These are phyloP conservation scores for Nebria ingens DNA, from an alignment of 1,140 invertebrate genomes.

Conservation along the genomic window DNA sequence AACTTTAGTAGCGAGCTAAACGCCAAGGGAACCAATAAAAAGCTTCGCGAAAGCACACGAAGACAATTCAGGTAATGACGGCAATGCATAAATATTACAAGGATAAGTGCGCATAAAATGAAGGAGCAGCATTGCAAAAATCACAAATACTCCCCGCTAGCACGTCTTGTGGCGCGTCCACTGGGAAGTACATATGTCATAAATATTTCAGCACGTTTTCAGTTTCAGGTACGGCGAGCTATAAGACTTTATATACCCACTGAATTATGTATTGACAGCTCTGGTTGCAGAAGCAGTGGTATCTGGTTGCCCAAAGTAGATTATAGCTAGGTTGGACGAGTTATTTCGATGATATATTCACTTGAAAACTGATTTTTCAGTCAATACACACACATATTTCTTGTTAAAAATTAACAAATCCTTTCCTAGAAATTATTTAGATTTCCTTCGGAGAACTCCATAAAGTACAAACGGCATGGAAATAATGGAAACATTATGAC, in stretches of 20 bases:
- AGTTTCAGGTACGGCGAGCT: background rate
- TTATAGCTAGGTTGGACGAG: background rate
- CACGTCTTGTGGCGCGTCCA: background rate
- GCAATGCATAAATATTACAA: conserved; percentile 6
- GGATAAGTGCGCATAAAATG: no score
- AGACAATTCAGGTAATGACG: conserved; percentile 1
- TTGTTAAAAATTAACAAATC: no score
- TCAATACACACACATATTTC: no score
- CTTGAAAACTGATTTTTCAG: background rate
- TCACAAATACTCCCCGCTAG: background rate
- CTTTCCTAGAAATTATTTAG: no score
- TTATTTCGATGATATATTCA: background rate
- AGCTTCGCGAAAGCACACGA: background rate
- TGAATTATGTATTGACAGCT: conserved; percentile 8
- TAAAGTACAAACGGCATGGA: no score
- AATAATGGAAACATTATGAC: no score
- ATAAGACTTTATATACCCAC: background rate
- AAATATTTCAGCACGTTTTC: conserved; percentile 3
- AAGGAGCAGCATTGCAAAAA: background rate
- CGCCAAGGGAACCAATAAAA: no score
- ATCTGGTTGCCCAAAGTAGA: background rate
- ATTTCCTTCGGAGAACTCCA: no score
- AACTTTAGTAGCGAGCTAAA: no score
- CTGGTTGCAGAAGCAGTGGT: background rate
- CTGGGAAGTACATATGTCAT: background rate